These are phyloP conservation scores for Zaprionus inermis DNA, from an alignment of 1,140 invertebrate genomes.

Conservation along the genomic window DNA sequence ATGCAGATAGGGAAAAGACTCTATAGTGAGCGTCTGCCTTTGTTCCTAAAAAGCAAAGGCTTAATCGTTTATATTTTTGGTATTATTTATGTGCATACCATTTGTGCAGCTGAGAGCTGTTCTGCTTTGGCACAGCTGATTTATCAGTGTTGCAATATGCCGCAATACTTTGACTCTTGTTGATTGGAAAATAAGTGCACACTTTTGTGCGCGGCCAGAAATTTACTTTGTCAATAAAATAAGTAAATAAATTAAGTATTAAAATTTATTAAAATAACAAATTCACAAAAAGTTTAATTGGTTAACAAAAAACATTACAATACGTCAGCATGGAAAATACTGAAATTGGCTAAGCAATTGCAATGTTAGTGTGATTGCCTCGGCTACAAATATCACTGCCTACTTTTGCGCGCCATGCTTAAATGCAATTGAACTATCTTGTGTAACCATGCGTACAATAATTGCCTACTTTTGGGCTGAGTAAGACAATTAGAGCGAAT, in stretches of 20 bases:
- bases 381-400: background rate
- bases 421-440: too few relatives aligned
- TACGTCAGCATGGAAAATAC: too few relatives aligned
- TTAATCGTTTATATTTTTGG: background rate
- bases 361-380: too few relatives aligned
- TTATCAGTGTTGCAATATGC: background rate
- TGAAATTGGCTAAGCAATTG: too few relatives aligned
- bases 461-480: too few relatives aligned
- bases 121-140: conserved; percentile 28
- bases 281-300: too few relatives aligned
- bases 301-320: too few relatives aligned
- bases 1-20: background rate
- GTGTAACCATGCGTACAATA: too few relatives aligned
- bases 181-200: background rate
- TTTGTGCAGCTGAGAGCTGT: background rate
- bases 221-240: background rate
- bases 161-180: background rate
- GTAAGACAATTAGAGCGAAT: too few relatives aligned
- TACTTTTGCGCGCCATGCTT: background rate
- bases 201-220: background rate
- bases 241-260: background rate
- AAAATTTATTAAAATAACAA: too few relatives aligned
- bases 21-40: too few relatives aligned
- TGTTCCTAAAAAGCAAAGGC: too few relatives aligned
- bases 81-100: background rate